phyloP scores from a whole-genome alignment of 2,797 vertebrate species.

The Phyllotis vaccarum region DNA sequence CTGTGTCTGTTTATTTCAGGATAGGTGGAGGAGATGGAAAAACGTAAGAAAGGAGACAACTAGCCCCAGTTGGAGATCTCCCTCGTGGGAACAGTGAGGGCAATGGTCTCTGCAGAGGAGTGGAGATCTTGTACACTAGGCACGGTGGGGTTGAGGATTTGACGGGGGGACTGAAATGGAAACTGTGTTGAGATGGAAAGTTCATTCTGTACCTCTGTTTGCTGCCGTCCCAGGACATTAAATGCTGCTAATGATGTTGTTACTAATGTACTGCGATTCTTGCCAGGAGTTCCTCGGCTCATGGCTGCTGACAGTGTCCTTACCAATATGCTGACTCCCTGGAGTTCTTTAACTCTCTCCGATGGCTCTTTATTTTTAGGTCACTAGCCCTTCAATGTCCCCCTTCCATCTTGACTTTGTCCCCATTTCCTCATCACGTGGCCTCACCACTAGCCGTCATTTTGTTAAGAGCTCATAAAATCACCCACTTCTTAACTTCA shows the following conservation, averaged over 20 bases:
- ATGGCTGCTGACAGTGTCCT: no score
- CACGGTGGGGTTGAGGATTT: neutral
- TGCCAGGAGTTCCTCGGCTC: neutral
- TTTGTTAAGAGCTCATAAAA: slow-evolving; percentile 19
- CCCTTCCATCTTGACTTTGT: neutral
- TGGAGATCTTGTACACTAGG: neutral
- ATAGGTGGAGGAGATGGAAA: neutral
- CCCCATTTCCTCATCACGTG: neutral
- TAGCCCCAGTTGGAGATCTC: neutral
- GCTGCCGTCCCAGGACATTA: neutral
- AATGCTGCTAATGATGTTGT: neutral
- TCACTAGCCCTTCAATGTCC: neutral
- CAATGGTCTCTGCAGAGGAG: neutral
- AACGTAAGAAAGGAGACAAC: neutral
- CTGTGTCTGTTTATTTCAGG: neutral
- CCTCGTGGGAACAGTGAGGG: neutral
- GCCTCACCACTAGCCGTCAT: neutral
- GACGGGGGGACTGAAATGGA: neutral
- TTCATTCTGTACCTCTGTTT: neutral
- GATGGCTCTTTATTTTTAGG: neutral
- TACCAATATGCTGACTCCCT: neutral
- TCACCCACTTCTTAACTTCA: slow-evolving; percentile 7
- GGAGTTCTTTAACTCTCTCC: neutral
- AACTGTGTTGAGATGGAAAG: neutral
- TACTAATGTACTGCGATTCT: neutral